Evolutionary conservation across 2,888 invertebrate genomes (phyloP), one percentile per base, ranked within the genome.

Genomic region (Acronicta leporina): DNA sequence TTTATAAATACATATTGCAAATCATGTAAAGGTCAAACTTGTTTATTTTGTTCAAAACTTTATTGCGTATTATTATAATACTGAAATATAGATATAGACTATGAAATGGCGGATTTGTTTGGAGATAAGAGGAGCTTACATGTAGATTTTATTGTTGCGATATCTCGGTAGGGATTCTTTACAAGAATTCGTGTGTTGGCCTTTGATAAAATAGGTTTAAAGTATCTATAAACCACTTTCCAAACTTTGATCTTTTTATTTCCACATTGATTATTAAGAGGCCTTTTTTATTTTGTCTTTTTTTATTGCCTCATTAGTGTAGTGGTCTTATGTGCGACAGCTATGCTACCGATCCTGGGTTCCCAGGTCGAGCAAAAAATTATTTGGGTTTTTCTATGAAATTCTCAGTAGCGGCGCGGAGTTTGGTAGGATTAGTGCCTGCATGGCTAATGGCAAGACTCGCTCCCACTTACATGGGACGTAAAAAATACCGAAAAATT

Each of bases 141-240:
- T 85, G 86, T 81, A 85, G 80, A 87, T 86, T 84, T 83, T 86
- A 86, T 86, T 83, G 86, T 78, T 77, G 75, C 77, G 80, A 77
- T 82, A 81, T 81, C 71, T 75, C 69, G 75, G 81, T 75, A 77
- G 74, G n/a, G 78, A 75, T 76, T 72, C 72, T 76, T 76, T 79
- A 80, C 79, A 75, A 76, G 76, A 65, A 63, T 73, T 66, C 69
- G 63, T 67, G 64, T 60, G 54, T 55, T 42, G 61, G 51, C 66
- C 61, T 72, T 55, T 66, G 33, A 33, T 72, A 77, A 80, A 79
- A 75, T 75, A 75, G 69, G 72, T 81, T 77, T 80, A 75, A 81
- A 65, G 25, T 25, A 5, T 25, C 5, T 25, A 25, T 25, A 25
- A 27, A 7, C 27, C 27, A 5, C 27, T 27, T 27, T 4, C 48